phyloP scores from a whole-genome alignment of 2,113 vertebrate genomes.

The Takifugu bimaculatus region DNA sequence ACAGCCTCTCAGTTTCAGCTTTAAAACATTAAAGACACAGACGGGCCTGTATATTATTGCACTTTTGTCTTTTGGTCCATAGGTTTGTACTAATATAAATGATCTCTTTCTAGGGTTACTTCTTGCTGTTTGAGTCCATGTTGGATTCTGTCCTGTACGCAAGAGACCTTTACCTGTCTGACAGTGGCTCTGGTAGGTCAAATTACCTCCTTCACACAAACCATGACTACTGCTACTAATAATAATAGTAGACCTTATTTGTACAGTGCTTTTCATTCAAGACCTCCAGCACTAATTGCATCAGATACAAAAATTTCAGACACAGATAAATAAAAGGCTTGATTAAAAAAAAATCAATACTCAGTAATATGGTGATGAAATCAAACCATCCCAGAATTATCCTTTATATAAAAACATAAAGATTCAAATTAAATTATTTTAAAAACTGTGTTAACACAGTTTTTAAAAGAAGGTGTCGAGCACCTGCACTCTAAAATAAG shows the following conservation, averaged over 20 bases:
- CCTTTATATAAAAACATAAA: too few species aligned
- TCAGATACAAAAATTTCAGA: neutral
- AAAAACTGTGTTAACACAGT: too few species aligned
- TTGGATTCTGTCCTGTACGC: constrained; percentile 93
- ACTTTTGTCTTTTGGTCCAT: neutral
- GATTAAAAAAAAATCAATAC: too few species aligned
- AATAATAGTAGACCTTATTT: neutral
- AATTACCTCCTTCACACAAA: neutral
- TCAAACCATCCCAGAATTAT: too few species aligned
- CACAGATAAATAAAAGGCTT: neutral
- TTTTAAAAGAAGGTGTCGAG: too few species aligned
- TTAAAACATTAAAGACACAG: neutral
- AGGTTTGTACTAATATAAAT: neutral
- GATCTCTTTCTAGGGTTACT: constrained; percentile 83
- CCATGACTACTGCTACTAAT: too few species aligned
- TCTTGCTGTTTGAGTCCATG: constrained; percentile 97
- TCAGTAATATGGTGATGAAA: too few species aligned
- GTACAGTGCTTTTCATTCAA: neutral
- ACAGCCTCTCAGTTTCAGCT: neutral
- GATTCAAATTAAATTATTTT: too few species aligned
- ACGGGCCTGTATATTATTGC: too few species aligned
- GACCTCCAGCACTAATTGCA: neutral
- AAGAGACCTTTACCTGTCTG: constrained; percentile 84
- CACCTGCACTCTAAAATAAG: too few species aligned
- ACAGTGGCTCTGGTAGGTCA: constrained; percentile 87